These are phyloP conservation scores for Urocyon cinereoargenteus DNA, from an alignment of 2,797 vertebrate genomes.

Conservation along the genomic window DNA sequence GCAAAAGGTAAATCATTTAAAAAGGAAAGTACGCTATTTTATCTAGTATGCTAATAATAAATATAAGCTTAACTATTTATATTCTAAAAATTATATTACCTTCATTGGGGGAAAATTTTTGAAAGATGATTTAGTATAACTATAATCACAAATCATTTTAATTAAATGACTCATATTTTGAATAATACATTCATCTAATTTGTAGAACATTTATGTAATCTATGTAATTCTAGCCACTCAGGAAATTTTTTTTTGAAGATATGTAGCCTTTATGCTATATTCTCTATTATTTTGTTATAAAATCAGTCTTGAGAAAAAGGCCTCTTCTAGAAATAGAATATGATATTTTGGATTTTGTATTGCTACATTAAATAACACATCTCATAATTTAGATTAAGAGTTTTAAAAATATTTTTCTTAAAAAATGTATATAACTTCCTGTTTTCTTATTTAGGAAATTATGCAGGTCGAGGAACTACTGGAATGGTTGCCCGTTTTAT, in stretches of 20 bases:
- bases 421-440: neutral
- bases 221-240: neutral
- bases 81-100: constrained; percentile 38
- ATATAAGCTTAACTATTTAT: constrained; percentile 25
- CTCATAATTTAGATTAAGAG: neutral
- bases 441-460: constrained; percentile 91
- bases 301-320: neutral
- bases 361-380: neutral
- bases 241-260: constrained; percentile 24
- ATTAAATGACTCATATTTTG: constrained; percentile 41
- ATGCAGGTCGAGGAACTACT: constrained; percentile 95
- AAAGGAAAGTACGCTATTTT: neutral
- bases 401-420: constrained; percentile 46
- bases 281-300: constrained; percentile 38
- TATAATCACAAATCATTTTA: constrained; percentile 25
- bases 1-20: neutral
- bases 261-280: neutral
- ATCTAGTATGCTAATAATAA: neutral
- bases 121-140: neutral
- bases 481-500: constrained; percentile 99
- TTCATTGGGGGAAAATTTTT: constrained; percentile 27
- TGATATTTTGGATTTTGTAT: constrained; percentile 26
- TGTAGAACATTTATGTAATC: neutral
- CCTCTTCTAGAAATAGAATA: neutral
- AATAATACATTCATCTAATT: neutral